phyloP scores from a whole-genome alignment of 2,888 invertebrate genomes.

The Acanthococcus lagerstroemiae region DNA sequence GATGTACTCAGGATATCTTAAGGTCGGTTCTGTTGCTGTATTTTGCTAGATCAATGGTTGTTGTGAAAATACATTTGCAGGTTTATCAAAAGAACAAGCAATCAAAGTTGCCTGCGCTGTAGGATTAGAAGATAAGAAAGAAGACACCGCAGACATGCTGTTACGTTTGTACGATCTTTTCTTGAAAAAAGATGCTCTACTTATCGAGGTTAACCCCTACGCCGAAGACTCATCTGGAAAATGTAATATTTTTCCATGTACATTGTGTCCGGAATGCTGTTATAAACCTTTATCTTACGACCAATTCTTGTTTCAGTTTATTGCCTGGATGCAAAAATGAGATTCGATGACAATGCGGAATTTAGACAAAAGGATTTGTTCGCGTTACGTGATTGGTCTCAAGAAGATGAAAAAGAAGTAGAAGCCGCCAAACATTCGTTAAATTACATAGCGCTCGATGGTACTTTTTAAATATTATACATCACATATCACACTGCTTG shows the following conservation, averaged over 20 bases:
- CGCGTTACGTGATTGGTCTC: conserved; percentile 69
- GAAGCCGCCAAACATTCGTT: conserved; percentile 79
- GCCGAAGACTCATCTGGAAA: conserved; percentile 77
- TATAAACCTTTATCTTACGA: conserved; percentile 2
- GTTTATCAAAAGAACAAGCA: conserved; percentile 61
- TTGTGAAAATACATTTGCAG: too few species aligned
- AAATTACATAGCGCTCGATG: conserved; percentile 91
- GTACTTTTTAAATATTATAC: conserved; percentile 44
- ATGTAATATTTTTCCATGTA: conserved; percentile 46
- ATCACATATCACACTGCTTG: too few species aligned
- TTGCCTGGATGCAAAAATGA: conserved; percentile 88
- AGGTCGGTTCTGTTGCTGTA: too few species aligned
- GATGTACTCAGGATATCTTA: too few species aligned
- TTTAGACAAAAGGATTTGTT: conserved; percentile 86
- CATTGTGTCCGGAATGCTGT: neutral
- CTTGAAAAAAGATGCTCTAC: conserved; percentile 74
- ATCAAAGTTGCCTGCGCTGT: conserved; percentile 61
- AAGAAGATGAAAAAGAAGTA: conserved; percentile 87
- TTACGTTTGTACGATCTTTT: conserved; percentile 77
- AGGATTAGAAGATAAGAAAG: conserved; percentile 57
- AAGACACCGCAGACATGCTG: conserved; percentile 64
- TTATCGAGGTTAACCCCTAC: conserved; percentile 90
- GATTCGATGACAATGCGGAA: conserved; percentile 90
- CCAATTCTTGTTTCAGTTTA: conserved; percentile 60
- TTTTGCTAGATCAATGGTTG: too few species aligned